Base-by-base conservation (phyloP, 2,797 vertebrate genomes). In the Sebastes iracundus region DNA sequence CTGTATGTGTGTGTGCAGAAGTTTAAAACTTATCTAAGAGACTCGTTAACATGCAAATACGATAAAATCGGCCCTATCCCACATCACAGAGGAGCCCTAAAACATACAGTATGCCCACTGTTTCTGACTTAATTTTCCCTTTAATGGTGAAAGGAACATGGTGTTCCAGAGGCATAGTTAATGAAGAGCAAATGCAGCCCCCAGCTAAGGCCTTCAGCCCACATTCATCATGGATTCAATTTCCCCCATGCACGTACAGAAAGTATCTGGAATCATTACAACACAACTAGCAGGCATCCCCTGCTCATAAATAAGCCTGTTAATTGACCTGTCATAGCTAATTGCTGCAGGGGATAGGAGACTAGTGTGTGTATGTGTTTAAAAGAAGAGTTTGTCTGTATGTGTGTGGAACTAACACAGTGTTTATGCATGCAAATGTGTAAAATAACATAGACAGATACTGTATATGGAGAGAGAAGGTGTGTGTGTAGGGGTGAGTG, bases 281-380 rank as follows among this genome's bases (percentile, higher is more conserved):
- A 89, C 85, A 92, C 85, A 92, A 93, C 86, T 90, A 89, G 89
- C 79, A 92, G 89, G 84, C 87, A 88, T 91, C 84, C 87, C 81
- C 23, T 79, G 86, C 90, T 92, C 93, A 94, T 93, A 93, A 92
- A 94, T 93, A 94, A 91, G 87, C 82, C 87, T 82, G 90, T 93
- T 93, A 95, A 94, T 94, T 93, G 90, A 92, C 88, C 93, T 90
- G 93, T 94, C 94, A 94, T 89, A 87, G 91, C 88, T 94, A 95
- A 95, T 95, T 94, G 92, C 94, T 93, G 91, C 74, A 72, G 93
- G 92, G 91, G 89, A 86, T 83, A 88, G 66, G 91, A 89, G 91
- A 90, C 87, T 76, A 33, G 72, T 81, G 62, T 83, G 78, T 72
- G 65, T 83, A 76, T 72, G 42, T 64, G 49, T 64, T 75, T 60